Evolutionary conservation across 1,140 invertebrate genomes (phyloP), one percentile per base, ranked within the genome.

Genomic region (Diachasmimorpha longicaudata): DNA sequence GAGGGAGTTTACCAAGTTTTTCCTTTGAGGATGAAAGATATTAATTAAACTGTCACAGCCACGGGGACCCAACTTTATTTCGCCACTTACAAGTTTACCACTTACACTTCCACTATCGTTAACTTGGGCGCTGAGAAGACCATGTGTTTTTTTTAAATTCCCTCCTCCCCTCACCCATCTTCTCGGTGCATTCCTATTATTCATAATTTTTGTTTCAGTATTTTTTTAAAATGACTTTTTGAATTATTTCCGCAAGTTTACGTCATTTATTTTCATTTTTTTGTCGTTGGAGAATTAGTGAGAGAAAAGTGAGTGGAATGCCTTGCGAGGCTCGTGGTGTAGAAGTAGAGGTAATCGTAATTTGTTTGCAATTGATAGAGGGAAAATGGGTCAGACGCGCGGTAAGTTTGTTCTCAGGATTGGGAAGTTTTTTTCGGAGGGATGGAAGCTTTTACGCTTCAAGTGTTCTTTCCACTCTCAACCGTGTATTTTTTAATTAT

Each of bases 41-140:
- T 88, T 88, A 88, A 88, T 88, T 88, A 88, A 88, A 87, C 86
- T 88, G 86, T 87, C 86, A 88, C 86, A 84, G 85, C 83, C 86
- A 88, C 82, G 81, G 81, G 80, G 83, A 78, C 84, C 23, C 79
- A 88, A 88, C 86, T 88, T 87, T 88, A 88, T 88, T 88, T 87
- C 82, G 84, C 85, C 86, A 86, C 86, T 88, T 87, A 87, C 85
- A 87, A 88, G 85, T 88, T 87, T 86, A 86, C 85, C 83, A 82
- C 81, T 84, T 82, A 82, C 70, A 75, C 66, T 74, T 36, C 37
- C 36, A 36, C 70, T 25, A 44, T 37, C 75, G 66, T 58, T 67
- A 36, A 42, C 66, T 19, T 39, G 31, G 13, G 31, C 25, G n/a
- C 31, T 68, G 36, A 36, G 31, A 68, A 66, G 31, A 66, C 13